phyloP scores from a whole-genome alignment of 1,140 invertebrate genomes.

The Drosophila auraria region DNA sequence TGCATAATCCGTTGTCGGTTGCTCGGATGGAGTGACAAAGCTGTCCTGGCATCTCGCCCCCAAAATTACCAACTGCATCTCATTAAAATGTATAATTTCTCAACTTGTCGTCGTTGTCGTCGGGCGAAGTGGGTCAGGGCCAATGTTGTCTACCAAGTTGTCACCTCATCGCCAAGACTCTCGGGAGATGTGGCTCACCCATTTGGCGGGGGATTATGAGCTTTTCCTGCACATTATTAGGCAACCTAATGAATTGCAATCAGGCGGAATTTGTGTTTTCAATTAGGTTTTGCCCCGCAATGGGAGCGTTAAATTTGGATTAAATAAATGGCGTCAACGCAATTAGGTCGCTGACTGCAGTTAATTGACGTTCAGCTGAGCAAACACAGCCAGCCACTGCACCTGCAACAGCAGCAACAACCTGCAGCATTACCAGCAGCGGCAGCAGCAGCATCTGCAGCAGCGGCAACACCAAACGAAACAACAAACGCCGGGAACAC shows the following conservation, averaged over 20 bases:
- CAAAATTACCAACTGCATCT: conserved; percentile 67
- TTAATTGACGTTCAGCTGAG: conserved; percentile 73
- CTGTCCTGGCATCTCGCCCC: conserved; percentile 12
- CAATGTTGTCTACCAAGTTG: conserved; percentile 40
- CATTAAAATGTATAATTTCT: conserved; percentile 71
- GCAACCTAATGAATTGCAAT: conserved; percentile 59
- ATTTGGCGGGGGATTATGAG: conserved; percentile 40
- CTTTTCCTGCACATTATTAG: conserved; percentile 63
- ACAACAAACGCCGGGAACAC: conserved; percentile 47
- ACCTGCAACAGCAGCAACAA: conserved; percentile 15
- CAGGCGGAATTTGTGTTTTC: conserved; percentile 63
- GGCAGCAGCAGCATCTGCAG: conserved; percentile 6
- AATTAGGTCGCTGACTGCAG: conserved; percentile 69
- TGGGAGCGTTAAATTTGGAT: conserved; percentile 70
- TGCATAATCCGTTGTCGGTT: conserved; percentile 29
- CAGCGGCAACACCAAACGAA: conserved; percentile 22
- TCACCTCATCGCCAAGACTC: conserved; percentile 36
- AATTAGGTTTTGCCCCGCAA: conserved; percentile 61
- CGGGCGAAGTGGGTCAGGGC: conserved; percentile 65
- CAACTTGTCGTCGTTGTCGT: conserved; percentile 39
- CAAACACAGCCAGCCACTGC: conserved; percentile 48
- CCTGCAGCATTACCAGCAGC: neutral
- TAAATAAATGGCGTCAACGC: conserved; percentile 75
- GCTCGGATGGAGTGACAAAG: conserved; percentile 19
- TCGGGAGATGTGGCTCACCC: neutral